phyloP scores from a whole-genome alignment of 2,888 invertebrate species.

The Chrysomela aeneicollis region DNA sequence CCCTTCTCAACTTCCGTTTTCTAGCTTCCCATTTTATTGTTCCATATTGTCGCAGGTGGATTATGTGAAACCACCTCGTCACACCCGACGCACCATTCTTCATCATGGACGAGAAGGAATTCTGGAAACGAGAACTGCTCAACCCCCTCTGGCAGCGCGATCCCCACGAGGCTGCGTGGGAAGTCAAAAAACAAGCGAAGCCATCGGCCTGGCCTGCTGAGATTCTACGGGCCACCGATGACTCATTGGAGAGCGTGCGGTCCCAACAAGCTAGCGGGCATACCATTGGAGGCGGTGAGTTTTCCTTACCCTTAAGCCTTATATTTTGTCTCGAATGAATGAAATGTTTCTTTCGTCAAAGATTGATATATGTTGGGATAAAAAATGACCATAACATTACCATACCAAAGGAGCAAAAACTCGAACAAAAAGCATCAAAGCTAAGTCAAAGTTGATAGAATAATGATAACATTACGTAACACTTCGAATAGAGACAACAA shows the following conservation, averaged over 20 bases:
- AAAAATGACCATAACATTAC: no score
- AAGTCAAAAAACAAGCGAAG: background rate
- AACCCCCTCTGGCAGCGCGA: conserved; percentile 16
- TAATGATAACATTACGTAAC: no score
- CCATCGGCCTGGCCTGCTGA: conserved; percentile 5
- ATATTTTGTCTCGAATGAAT: no score
- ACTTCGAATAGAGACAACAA: no score
- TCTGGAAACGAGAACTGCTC: conserved; percentile 29
- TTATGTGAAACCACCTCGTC: conserved; percentile 22
- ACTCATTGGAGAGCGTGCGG: conserved; percentile 43
- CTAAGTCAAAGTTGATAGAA: no score
- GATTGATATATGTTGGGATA: no score
- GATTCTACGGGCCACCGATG: conserved; percentile 17
- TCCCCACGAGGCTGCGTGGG: background rate
- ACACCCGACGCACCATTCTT: background rate
- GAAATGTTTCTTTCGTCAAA: no score
- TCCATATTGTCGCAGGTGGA: conserved; percentile 22
- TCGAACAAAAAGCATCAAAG: no score
- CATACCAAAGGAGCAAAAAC: no score
- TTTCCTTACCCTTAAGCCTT: no score
- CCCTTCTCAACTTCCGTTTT: no score
- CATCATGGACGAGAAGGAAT: conserved; percentile 26
- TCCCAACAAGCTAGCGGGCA: conserved; percentile 43
- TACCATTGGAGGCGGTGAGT: conserved; percentile 29
- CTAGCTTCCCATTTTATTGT: no score